Base-by-base conservation (phyloP, 2,888 invertebrate genomes). In the Drosophila nr. perissopoda region DNA sequence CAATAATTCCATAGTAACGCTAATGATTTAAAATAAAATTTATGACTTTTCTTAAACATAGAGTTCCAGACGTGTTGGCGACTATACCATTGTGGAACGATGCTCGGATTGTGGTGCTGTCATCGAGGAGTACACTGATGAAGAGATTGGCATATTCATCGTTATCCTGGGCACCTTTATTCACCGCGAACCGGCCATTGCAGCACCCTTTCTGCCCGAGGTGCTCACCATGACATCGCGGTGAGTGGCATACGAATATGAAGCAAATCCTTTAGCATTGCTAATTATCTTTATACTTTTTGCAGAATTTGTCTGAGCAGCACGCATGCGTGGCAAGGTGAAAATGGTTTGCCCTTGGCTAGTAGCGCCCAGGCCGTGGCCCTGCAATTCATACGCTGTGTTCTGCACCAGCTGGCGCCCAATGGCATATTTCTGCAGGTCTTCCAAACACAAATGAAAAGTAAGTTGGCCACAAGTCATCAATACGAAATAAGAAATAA, bases 361-460 rank as follows among this genome's bases (percentile, higher is more conserved):
- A 99, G 99, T 72, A 98, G 98, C 91, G 97, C 98, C 5, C 96
- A 98, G 76, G 98, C 98, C 91, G 98, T 99, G 34, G 99, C 99
- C 29, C 96, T 98, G 92, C 99, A 99, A 94, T 99, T 99, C 94
- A 94, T 99, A 71, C 95, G 99, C 82, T 99, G 99, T 92, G 97
- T 98, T 73, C 94, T 99, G 63, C 99, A 99, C 92, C 99, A 99
- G 93, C 94, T 99, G 63, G 98, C 99, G 0, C 98, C 99, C 0
- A 98, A 99, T 93, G 98, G 99, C 78, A 97, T 99, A 73, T 99
- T 99, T 93, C 95, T 97, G 78, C 99, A 99, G 94, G 96, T 99
- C 92, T 99, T 99, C 93, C 96, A 98, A 93, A 97, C 97, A 18
- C 95, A 97, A 90, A 96, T 97, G 70, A 96, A 97, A 79, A 97